Evolutionary conservation across 2,888 invertebrate genomes (phyloP), one percentile per base, ranked within the genome.

Genomic region (Andrena flavipes): DNA sequence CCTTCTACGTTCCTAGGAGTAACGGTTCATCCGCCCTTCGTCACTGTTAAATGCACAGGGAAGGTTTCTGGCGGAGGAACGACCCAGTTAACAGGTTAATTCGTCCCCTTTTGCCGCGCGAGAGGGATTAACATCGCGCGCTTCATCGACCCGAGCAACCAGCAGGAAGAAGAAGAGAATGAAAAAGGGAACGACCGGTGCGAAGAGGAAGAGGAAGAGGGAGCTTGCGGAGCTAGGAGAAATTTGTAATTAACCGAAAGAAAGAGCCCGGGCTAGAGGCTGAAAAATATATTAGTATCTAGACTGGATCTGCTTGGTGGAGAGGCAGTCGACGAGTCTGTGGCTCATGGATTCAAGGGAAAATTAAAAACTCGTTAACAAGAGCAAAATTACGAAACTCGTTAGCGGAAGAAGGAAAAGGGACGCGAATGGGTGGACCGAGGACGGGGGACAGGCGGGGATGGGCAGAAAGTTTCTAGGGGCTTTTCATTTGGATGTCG

Each of bases 281-380:
- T 70, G 80, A 82, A 76, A 82, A 78, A 82, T 82, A 78, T 83
- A 80, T 76, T 80, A 80, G 76, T 74, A 81, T 83, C 77, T 73
- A 82, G 49, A 56, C n/a, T 23, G 42, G 77, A 42, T 56, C 33
- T 68, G 33, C 8, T 42, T 35, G 42, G 35, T 10, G 10, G n/a
- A 42, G 23, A 10, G 26, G 13, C 4, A 56, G 35, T 26, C 23
- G 69, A 8, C 26, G n/a, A 42, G 71, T 72, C 56, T 60, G 35
- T 16, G 60, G 82, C 80, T 71, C 82, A 71, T 78, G 73, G 83
- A 83, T 83, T 82, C 79, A 72, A 82, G 73, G 62, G 82, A 84
- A 84, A 84, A 85, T 85, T 82, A 82, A 85, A 85, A 84, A 80
- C 84, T 85, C 85, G 86, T 87, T 87, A 80, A 87, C 80, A 82